phyloP scores from a whole-genome alignment of 2,113 vertebrate genomes.

The Nycticebus coucang region DNA sequence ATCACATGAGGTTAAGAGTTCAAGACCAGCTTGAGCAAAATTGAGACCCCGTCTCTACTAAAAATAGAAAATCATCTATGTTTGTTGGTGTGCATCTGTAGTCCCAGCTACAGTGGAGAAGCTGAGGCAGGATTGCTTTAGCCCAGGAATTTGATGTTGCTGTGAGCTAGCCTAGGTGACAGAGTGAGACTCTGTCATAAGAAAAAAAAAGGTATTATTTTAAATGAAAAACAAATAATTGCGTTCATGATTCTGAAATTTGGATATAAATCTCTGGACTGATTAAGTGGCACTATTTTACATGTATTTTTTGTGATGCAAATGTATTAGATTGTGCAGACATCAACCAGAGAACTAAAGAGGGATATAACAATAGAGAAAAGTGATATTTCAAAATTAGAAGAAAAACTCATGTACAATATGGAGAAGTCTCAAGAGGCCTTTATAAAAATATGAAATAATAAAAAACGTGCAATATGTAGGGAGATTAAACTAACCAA shows the following conservation, averaged over 20 bases:
- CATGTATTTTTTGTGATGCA: conserved; percentile 46
- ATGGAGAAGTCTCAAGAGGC: background rate
- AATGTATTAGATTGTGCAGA: background rate
- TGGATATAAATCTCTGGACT: conserved; percentile 6
- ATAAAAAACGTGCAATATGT: background rate
- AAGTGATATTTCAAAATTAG: conserved; percentile 43
- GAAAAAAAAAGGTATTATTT: background rate
- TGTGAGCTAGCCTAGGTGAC: too few relatives aligned
- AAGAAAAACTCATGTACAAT: background rate
- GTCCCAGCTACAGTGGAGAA: too few relatives aligned
- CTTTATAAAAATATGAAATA: background rate
- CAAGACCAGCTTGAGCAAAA: too few relatives aligned
- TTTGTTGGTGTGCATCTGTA: too few relatives aligned
- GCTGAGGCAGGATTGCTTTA: too few relatives aligned
- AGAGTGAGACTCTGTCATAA: too few relatives aligned
- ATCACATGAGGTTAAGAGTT: too few relatives aligned
- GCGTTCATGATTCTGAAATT: background rate
- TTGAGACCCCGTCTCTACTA: too few relatives aligned
- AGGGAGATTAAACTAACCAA: conserved; percentile 30
- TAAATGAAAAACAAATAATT: background rate
- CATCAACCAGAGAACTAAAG: conserved; percentile 7
- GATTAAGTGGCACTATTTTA: conserved; percentile 6
- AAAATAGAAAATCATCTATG: too few relatives aligned
- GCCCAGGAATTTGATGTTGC: too few relatives aligned
- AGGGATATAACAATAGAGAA: background rate